Evolutionary conservation across 2,797 vertebrate species (phyloP), one percentile per base, ranked within the genome.

Genomic region (Mareca penelope): DNA sequence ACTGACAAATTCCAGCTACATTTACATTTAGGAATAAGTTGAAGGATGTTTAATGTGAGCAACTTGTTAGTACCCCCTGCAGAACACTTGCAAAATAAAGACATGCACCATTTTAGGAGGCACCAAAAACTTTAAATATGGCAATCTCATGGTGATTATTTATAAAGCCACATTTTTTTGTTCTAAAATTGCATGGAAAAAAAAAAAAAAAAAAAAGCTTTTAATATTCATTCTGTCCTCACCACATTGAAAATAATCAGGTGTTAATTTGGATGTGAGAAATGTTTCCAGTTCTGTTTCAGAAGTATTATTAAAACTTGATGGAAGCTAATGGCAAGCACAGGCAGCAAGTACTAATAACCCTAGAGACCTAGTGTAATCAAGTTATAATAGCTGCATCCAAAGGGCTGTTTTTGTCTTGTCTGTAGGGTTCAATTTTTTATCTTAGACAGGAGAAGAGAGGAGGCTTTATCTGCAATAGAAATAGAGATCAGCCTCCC

Each of bases 291-390:
- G 44, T 65, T 86, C 68, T 92, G n/a, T 88, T 92, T 91, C 75
- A 85, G 86, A 87, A 82, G 73, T 64, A 50, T 87, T 96, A 82
- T 78, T 92, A 87, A 90, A 90, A 85, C 53, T 87, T 92, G 79
- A 61, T 90, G 65, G 69, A 39, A 88, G 59, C 75, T 95, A 93
- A 95, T 93, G 78, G 57, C 86, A 95, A 75, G 79, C 86, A 90
- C 28, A 85, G 21, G 37, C 88, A 94, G 84, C 78, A 88, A 85
- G 61, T 89, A 80, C 80, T 94, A 94, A 83, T 90, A 82, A 84
- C 53, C 26, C 72, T 65, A 46, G 59, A 94, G 76, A 92, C n/a
- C 65, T 61, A 33, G 46, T 42, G 80, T 85, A 89, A 94, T 95
- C 79, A 89, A 80, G 72, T 64, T 31, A 15, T 94, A 82, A 79